A percentile compares a stretch with the other conserved stretches of the same genome.
Conservation (phyloP, 2,113 vertebrate genomes). For the Hypanus sabinus region DNA sequence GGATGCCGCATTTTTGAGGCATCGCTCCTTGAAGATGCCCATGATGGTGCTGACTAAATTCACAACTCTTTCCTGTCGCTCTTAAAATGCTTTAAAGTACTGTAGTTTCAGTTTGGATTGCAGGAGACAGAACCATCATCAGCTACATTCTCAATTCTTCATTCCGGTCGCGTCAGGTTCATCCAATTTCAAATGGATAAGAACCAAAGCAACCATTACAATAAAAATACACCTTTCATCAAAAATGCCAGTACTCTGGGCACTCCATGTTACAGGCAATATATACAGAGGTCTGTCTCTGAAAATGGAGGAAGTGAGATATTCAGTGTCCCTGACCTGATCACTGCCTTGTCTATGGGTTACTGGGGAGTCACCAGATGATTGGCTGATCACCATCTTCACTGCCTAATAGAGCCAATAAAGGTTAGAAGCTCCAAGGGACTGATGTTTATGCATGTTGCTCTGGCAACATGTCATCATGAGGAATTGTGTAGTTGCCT, state of each 20-base stretch:
- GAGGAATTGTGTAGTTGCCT: not conserved
- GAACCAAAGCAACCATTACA: not conserved
- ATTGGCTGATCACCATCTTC: not conserved
- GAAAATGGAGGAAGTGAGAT: not conserved
- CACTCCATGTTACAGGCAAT: not conserved
- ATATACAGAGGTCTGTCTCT: no score
- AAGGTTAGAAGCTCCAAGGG: not conserved
- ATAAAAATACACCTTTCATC: not conserved
- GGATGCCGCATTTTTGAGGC: no score
- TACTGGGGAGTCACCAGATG: conserved; percentile 7
- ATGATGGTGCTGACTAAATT: no score
- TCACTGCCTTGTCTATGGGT: not conserved
- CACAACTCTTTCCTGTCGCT: no score
- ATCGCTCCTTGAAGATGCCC: no score
- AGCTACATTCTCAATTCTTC: not conserved
- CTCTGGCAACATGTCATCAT: not conserved
- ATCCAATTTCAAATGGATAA: not conserved
- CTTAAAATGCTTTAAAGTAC: not conserved
- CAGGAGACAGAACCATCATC: not conserved
- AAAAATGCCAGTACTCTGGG: not conserved
- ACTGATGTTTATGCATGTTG: conserved; percentile 26
- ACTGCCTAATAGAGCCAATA: not conserved
- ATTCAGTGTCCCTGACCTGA: not conserved
- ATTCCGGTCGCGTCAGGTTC: not conserved
- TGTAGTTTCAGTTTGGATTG: not conserved